Conservation (phyloP, 2,113 vertebrate species). For the Chamaea fasciata region DNA sequence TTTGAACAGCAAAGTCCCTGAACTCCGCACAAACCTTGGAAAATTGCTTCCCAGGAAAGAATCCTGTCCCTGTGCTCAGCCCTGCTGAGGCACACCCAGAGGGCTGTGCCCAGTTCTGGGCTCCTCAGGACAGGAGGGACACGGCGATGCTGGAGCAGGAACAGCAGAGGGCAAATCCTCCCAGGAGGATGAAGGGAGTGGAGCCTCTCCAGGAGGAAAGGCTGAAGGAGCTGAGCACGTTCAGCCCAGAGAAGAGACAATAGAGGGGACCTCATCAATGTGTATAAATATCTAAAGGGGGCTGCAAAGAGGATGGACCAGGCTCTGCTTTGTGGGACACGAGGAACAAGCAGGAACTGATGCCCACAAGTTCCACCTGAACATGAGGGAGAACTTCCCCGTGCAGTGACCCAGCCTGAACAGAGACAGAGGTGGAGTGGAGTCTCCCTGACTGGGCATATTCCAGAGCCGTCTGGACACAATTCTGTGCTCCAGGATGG, state of each 20-base stretch:
- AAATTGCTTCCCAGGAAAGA: neutral
- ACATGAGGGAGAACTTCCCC: neutral
- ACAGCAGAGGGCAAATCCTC: neutral
- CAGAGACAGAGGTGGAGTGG: neutral
- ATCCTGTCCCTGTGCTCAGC: neutral
- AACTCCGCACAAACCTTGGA: neutral
- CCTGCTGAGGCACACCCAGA: neutral
- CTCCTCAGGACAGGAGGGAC: neutral
- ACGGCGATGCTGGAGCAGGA: neutral
- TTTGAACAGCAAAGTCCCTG: too few relatives aligned
- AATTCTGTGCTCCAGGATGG: neutral
- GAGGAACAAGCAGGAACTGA: fast-evolving
- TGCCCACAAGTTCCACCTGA: neutral
- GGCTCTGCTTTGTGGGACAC: neutral
- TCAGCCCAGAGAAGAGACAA: neutral
- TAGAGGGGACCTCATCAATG: neutral
- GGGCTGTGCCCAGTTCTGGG: neutral
- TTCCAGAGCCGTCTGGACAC: neutral
- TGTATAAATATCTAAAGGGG: fast-evolving
- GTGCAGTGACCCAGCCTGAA: neutral
- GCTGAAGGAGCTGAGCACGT: neutral
- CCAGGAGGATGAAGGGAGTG: neutral
- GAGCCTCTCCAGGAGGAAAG: neutral
- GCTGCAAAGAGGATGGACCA: neutral
- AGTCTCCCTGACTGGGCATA: neutral